A percentile compares a stretch with the other conserved stretches of the same genome.
phyloP scores from a whole-genome alignment of 2,888 invertebrate genomes.

The Ectropis crepuscularia region DNA sequence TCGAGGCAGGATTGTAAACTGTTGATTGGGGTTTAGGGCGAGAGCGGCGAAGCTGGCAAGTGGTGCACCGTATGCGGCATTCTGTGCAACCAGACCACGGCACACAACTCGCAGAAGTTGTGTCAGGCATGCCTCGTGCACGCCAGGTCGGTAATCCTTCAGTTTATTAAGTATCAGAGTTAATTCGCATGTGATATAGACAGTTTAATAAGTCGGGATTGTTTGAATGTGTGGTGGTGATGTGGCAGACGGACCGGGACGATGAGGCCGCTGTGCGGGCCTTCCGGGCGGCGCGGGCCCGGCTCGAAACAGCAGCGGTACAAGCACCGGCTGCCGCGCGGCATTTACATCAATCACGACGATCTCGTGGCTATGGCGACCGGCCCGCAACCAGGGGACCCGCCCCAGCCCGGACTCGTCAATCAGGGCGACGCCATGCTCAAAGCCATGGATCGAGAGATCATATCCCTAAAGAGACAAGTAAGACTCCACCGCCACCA shows the following conservation, averaged over 20 bases:
- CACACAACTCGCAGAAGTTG: constrained; percentile 82
- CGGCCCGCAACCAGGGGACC: constrained; percentile 86
- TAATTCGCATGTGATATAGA: constrained; percentile 55
- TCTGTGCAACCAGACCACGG: constrained; percentile 80
- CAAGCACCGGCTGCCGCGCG: constrained; percentile 96
- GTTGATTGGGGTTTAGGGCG: constrained; percentile 81
- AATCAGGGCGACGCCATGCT: constrained; percentile 93
- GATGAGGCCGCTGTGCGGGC: constrained; percentile 92
- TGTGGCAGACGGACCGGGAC: constrained; percentile 91
- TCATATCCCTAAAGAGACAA: constrained; percentile 97
- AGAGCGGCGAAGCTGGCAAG: constrained; percentile 76
- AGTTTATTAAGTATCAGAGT: constrained; percentile 41
- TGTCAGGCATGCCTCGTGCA: constrained; percentile 85
- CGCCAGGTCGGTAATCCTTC: constrained; percentile 81
- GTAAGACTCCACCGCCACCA: constrained; percentile 87
- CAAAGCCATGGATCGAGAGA: constrained; percentile 96
- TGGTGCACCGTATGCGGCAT: constrained; percentile 83
- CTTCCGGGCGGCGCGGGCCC: constrained; percentile 84
- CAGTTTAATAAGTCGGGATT: constrained; percentile 42
- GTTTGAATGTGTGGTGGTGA: constrained; percentile 71
- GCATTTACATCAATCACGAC: constrained; percentile 99
- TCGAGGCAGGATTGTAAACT: constrained; percentile 67
- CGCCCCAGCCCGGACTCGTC: constrained; percentile 76
- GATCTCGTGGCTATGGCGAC: constrained; percentile 96
- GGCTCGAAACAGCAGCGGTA: constrained; percentile 83